Evolutionary conservation across 2,113 vertebrate species (phyloP), one percentile per base, ranked within the genome.

Genomic region (Aptenodytes forsteri): DNA sequence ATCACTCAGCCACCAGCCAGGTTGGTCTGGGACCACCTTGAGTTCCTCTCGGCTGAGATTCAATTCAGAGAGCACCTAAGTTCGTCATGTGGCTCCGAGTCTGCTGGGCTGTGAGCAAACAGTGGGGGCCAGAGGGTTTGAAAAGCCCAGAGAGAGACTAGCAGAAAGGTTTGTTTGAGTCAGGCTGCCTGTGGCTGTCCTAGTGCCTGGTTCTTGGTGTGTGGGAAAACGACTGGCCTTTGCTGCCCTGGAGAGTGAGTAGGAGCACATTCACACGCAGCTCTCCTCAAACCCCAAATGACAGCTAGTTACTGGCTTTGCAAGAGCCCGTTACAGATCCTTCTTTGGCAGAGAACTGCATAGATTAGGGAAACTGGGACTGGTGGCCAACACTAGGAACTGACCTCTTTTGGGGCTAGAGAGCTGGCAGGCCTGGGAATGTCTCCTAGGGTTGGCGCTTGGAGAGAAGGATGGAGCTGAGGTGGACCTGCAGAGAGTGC

Each of bases 211-310:
- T 83, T 20, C 40, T 25, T 42, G 11, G 8, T 42, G 4, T 16
- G 16, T 11, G 47, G 40, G 29, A 77, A 16, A 0, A 13, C 1
- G 0, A 77, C 13, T 2, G 4, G 6, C 13, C 22, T 78, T 66
- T 73, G 44, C 40, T 65, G 14, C 29, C 12, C 32, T 50, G 21
- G 70, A 64, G 38, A 65, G 13, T 32, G 61, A 70, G 40, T 9
- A 79, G 40, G 67, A 86, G 17, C 17, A 44, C 30, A 5, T 36
- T 64, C 6, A 58, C 27, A 44, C 4, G 6, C 5, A 27, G 6
- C 3, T 44, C 11, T 62, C 29, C 50, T 62, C 52, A 75, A 25
- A 40, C 22, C 40, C 61, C 42, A 87, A 5, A 26, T 32, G 10
- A 49, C 20, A 76, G 10, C 15, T 38, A 4, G 20, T 38, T 50